These are phyloP conservation scores for Cantharis flavilabris DNA, from an alignment of 2,888 invertebrate species.

Conservation along the genomic window DNA sequence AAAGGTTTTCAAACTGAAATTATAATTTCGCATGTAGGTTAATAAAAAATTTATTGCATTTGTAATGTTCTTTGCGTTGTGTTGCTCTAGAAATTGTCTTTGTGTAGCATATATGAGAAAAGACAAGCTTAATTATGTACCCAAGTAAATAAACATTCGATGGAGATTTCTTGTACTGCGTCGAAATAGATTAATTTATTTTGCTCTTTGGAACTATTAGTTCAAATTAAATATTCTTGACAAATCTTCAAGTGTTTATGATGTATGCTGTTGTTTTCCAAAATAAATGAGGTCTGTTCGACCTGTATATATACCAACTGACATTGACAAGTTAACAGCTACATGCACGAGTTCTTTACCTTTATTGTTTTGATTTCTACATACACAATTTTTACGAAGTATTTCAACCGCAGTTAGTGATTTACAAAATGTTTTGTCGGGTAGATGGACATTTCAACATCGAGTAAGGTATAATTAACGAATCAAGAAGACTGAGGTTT, in stretches of 20 bases:
- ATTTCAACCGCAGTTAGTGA: background rate
- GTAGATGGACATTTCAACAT: background rate
- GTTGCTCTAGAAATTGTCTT: background rate
- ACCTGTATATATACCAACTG: background rate
- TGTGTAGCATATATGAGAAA: background rate
- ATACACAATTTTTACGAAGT: background rate
- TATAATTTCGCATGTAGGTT: background rate
- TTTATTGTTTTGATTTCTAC: background rate
- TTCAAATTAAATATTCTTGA: background rate
- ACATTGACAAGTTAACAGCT: background rate
- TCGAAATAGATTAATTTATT: background rate
- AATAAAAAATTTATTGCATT: background rate
- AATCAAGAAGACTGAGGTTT: background rate
- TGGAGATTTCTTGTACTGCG: background rate
- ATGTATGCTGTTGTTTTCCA: background rate
- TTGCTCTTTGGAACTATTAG: background rate
- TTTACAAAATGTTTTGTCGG: background rate
- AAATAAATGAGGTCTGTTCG: background rate
- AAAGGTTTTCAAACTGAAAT: background rate
- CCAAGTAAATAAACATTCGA: background rate
- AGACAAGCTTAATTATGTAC: background rate
- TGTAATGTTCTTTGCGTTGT: background rate
- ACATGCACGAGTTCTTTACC: background rate
- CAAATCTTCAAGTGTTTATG: background rate
- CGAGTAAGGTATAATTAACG: background rate